Conservation (phyloP, 2,113 vertebrate species). For the Onychostoma macrolepis region DNA sequence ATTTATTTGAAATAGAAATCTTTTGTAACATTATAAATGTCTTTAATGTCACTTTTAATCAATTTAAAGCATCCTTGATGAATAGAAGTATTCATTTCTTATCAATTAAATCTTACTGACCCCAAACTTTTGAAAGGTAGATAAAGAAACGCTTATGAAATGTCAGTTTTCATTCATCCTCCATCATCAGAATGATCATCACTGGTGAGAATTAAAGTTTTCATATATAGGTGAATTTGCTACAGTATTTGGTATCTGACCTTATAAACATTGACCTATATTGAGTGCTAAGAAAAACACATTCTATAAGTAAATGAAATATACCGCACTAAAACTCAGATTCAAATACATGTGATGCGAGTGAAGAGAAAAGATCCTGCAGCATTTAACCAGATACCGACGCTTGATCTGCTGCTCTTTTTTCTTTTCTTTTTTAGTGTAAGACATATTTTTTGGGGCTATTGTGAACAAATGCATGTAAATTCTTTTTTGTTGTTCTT, state of each 20-base stretch:
- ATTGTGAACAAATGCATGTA: background rate
- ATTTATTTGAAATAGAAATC: background rate
- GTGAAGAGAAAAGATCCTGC: too few species aligned
- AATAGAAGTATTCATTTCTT: background rate
- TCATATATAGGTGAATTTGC: background rate
- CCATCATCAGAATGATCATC: background rate
- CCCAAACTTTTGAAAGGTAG: too few species aligned
- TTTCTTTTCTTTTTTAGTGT: background rate
- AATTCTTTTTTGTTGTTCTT: background rate
- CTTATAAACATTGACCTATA: background rate
- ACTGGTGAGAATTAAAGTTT: background rate
- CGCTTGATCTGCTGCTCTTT: background rate
- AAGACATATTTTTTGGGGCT: background rate
- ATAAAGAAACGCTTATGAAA: too few species aligned
- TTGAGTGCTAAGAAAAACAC: background rate
- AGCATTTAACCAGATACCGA: too few species aligned
- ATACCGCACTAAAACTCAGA: background rate
- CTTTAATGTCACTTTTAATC: background rate
- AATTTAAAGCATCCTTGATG: background rate
- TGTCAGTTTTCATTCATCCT: background rate
- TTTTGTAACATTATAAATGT: background rate
- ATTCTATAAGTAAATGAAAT: background rate
- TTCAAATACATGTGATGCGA: background rate
- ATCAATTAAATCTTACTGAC: too few species aligned
- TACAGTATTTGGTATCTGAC: background rate